phyloP scores from a whole-genome alignment of 2,888 invertebrate genomes.

The Thysanoteuthis rhombus region DNA sequence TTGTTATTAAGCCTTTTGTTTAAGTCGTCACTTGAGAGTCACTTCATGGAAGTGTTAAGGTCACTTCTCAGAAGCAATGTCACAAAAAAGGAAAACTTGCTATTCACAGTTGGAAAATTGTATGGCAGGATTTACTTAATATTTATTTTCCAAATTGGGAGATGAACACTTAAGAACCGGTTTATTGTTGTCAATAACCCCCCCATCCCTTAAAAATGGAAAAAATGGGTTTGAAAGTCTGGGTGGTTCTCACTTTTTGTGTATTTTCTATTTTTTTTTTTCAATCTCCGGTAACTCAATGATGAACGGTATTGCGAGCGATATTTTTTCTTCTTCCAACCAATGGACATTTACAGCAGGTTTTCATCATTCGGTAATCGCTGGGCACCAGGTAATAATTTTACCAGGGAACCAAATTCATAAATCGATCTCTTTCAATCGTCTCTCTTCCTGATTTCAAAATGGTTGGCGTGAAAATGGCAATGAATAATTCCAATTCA shows the following conservation, averaged over 20 bases:
- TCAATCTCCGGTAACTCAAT: conserved; percentile 51
- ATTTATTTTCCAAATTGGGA: not conserved
- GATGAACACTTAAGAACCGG: not conserved
- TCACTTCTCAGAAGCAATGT: not conserved
- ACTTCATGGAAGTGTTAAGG: not conserved
- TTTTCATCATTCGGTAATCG: not conserved
- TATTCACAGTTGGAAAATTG: not conserved
- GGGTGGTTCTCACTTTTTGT: not conserved
- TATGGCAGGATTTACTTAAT: not conserved
- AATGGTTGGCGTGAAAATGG: not conserved
- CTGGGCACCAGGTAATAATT: not conserved
- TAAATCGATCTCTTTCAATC: not conserved
- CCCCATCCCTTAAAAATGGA: not conserved
- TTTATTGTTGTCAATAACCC: not conserved
- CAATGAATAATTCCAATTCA: not conserved
- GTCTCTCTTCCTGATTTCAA: not conserved
- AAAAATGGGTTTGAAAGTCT: not conserved
- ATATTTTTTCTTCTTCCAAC: conserved; percentile 70
- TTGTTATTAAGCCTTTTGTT: not conserved
- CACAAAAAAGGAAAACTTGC: not conserved
- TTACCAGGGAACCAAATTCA: not conserved
- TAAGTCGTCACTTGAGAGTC: not conserved
- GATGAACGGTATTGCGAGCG: conserved; percentile 79
- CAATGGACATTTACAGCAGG: not conserved
- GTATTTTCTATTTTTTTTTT: not conserved